A percentile compares a stretch with the other conserved stretches of the same genome.
Evolutionary conservation across 2,888 invertebrate species (phyloP).

Genomic region (Melieria crassipennis): DNA sequence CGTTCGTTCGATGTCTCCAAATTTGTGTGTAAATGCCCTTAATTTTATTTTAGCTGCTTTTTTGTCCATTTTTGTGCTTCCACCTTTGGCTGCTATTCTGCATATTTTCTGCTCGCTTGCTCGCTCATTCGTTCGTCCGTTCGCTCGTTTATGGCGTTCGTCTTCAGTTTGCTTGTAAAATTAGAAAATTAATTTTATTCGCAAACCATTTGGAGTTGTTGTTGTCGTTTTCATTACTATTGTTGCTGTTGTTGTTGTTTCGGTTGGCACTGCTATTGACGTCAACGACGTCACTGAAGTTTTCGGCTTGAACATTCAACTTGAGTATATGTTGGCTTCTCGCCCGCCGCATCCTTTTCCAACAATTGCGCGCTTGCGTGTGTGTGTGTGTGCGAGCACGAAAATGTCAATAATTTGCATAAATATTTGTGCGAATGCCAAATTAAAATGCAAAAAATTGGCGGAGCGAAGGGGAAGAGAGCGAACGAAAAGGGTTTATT

Average conservation of each 20-base stretch:
- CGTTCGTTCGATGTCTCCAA: conserved; percentile 10
- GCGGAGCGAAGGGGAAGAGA: conserved; percentile 11
- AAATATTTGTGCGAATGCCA: conserved; percentile 18
- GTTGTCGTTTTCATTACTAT: neutral
- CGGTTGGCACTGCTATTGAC: neutral
- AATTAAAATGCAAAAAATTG: no score
- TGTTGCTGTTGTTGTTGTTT: neutral
- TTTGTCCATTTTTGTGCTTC: neutral
- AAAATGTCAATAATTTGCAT: conserved; percentile 36
- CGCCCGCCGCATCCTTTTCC: neutral
- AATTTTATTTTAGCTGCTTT: conserved; percentile 15
- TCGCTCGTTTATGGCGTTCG: neutral
- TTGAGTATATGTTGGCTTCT: neutral
- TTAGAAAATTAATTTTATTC: conserved; percentile 28
- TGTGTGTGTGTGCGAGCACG: conserved; percentile 6
- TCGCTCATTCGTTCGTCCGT: neutral
- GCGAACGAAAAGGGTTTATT: neutral
- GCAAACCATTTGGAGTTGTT: neutral
- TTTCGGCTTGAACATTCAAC: neutral
- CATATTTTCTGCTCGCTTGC: neutral
- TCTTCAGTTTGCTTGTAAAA: conserved; percentile 14
- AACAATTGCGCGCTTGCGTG: neutral
- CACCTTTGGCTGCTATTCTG: conserved; percentile 7
- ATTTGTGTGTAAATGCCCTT: conserved; percentile 13
- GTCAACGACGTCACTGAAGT: conserved; percentile 20